These are phyloP conservation scores for Orthonyx spaldingii DNA, from an alignment of 2,113 vertebrate genomes.

Conservation along the genomic window DNA sequence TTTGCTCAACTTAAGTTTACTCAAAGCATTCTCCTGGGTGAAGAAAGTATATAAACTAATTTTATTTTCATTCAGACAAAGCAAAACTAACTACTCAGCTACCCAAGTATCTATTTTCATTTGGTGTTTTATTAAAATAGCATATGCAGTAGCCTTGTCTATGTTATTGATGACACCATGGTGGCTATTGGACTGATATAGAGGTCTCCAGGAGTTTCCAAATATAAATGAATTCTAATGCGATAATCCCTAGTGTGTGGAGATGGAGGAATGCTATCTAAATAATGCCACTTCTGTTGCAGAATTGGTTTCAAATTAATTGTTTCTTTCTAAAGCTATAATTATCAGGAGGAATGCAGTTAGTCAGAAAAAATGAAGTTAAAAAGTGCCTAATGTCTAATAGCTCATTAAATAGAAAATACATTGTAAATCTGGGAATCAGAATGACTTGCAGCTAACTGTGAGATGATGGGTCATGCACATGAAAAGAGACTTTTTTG, in stretches of 20 bases:
- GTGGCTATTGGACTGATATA: not conserved
- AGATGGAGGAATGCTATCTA: constrained; percentile 7
- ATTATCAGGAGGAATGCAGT: constrained; percentile 42
- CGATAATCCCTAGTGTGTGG: constrained; percentile 21
- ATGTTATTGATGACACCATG: not conserved
- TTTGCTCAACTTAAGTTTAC: not conserved
- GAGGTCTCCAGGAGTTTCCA: not conserved
- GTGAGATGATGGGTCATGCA: constrained; percentile 30
- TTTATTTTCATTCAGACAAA: not conserved
- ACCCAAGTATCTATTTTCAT: not conserved
- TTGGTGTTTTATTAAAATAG: not conserved
- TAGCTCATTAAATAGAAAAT: constrained; percentile 58
- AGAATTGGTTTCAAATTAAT: constrained; percentile 51
- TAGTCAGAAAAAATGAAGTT: constrained; percentile 37
- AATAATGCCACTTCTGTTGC: constrained; percentile 29
- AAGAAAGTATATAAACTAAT: not conserved
- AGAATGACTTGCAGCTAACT: constrained; percentile 36
- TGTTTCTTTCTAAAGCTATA: constrained; percentile 46
- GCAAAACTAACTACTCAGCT: not conserved
- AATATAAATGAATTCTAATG: constrained; percentile 27
- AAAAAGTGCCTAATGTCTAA: constrained; percentile 32
- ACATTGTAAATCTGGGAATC: constrained; percentile 24
- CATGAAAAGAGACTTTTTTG: constrained; percentile 41
- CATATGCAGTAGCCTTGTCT: not conserved
- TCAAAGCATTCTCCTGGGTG: not conserved